Evolutionary conservation across 2,113 vertebrate genomes (phyloP).

Genomic region (Thomomys bottae): DNA sequence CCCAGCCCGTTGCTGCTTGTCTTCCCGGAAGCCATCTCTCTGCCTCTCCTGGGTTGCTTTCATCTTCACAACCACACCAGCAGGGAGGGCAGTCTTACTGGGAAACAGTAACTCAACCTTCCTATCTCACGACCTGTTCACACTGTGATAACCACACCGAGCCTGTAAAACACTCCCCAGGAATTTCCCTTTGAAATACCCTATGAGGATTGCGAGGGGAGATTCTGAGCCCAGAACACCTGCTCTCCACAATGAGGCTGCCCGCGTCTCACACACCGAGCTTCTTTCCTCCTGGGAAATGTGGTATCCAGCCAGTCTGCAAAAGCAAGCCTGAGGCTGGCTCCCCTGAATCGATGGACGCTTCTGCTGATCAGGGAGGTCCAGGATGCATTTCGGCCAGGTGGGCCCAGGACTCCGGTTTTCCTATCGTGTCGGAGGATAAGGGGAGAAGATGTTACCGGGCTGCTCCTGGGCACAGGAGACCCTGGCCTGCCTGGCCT

Average conservation of each 20-base stretch:
- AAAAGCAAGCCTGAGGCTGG: rapidly evolving
- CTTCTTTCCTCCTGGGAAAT: rapidly evolving
- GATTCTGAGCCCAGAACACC: not conserved
- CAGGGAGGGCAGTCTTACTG: rapidly evolving
- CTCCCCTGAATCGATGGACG: rapidly evolving
- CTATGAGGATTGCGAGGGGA: rapidly evolving
- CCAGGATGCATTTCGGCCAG: not conserved
- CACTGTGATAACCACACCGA: rapidly evolving
- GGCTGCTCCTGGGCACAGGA: rapidly evolving
- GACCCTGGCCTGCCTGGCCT: not conserved
- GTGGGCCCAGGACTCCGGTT: no score
- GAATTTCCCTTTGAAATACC: no score
- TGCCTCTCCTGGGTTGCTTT: not conserved
- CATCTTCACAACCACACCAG: rapidly evolving
- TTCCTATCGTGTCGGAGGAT: no score
- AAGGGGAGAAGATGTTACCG: not conserved
- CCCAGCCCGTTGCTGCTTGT: not conserved
- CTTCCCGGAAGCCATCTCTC: not conserved
- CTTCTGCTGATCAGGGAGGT: rapidly evolving
- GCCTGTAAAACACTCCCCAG: rapidly evolving
- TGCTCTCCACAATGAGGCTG: rapidly evolving
- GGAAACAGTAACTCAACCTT: rapidly evolving
- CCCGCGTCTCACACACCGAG: rapidly evolving
- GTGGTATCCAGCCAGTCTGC: rapidly evolving
- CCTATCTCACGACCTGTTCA: rapidly evolving